Base-by-base conservation (phyloP, 2,888 invertebrate genomes). In the Tupiocoris notatus region DNA sequence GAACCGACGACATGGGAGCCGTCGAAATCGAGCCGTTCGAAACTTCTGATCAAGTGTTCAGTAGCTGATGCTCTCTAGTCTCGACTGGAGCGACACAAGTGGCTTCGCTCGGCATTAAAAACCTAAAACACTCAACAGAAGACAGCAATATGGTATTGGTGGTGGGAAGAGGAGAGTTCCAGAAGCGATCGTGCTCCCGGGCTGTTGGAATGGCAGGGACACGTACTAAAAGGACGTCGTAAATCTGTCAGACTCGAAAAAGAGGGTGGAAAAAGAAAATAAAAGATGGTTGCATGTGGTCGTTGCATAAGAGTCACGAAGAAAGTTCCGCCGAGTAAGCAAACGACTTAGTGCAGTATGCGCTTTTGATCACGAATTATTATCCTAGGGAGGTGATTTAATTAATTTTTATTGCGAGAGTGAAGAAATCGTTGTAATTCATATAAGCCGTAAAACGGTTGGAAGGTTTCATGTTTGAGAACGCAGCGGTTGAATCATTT, bases 151-250 rank as follows among this genome's bases (percentile, higher is more conserved):
- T 56, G 57, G 57, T 0, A 20, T 1, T 1, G 57, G 1, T 7
- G 58, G 70, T 2, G 57, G 17, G 21, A 22, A 22, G 7, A 1
- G 12, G 59, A 17, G 25, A 17, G 24, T 58, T 25, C 12, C 70
- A 58, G 24, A 70, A 70, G 24, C 70, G 70, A 70, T 59, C 59
- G 59, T 70, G 59, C 59, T 24, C 25, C 70, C 70, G 23, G 59
- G 25, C 56, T 54, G 67, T 58, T 59, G 58, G 17, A 68, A 70
- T 59, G 70, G 59, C 59, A 70, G 70, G 70, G 70, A 70, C 70
- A 70, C 70, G 70, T 70, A 70, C 70, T 70, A 70, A 70, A 70
- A 59, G 70, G 70, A 57, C n/a, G 61, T 59, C 70, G 70, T 70
- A 70, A 70, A 70, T 70, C 70, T 59, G 70, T 70, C 70, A n/a